Evolutionary conservation across 2,797 vertebrate species (phyloP).

Genomic region (Lepilemur septentrionalis): DNA sequence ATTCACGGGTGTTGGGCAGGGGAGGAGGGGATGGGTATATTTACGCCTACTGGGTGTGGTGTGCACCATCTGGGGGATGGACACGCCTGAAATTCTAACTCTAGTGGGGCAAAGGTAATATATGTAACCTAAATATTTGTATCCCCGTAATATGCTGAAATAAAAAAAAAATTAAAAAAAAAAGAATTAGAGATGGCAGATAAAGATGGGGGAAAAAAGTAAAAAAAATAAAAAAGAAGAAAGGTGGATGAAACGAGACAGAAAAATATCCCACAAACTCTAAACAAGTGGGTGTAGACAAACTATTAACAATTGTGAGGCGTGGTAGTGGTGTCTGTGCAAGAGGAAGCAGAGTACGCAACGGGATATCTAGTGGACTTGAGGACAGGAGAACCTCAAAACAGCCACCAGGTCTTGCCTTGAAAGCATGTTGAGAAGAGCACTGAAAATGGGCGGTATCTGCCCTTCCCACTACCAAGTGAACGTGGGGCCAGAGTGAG

Average conservation of each 20-base stretch:
- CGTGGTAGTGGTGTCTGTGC: not conserved
- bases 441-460: not conserved
- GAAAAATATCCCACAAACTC: not conserved
- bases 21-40: no score
- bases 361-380: not conserved
- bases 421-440: not conserved
- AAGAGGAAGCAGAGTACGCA: not conserved
- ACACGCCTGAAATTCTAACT: no score
- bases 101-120: no score
- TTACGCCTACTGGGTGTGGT: no score
- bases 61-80: no score
- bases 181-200: not conserved
- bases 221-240: not conserved
- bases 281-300: not conserved
- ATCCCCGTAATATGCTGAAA: no score
- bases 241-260: not conserved
- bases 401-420: not conserved
- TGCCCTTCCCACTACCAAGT: no score
- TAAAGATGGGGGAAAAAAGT: not conserved
- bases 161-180: no score
- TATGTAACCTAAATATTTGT: no score
- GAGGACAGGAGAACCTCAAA: not conserved
- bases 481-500: not conserved
- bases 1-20: no score
- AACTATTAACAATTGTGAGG: not conserved